Base-by-base conservation (phyloP, 2,113 vertebrate species). In the Turnix velox region DNA sequence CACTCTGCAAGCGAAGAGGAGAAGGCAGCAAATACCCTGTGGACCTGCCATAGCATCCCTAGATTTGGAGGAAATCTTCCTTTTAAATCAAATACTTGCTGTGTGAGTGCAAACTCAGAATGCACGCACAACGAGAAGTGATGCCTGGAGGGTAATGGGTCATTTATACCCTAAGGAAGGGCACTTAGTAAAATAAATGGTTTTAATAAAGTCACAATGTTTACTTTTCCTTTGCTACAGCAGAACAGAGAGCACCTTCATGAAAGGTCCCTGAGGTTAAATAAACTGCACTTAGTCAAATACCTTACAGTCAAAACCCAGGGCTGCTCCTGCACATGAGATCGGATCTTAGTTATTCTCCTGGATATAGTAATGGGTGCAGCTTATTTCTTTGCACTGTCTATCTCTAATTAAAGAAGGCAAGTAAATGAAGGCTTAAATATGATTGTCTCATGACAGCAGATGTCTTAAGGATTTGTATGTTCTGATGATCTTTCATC, bases 241-340 rank as follows among this genome's bases (percentile, higher is more conserved):
- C 68, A 78, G 59, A 78, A 90, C 78, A 87, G 24, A 80, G 68
- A 84, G 45, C 55, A 91, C 81, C 75, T 85, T 84, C 67, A 69
- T 69, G 49, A 90, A 86, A 90, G 91, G 81, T 93, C 82, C 69
- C 27, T 1, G 51, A 94, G 89, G 87, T 95, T 97, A 96, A 93
- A 94, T 87, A 78, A 97, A 93, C 75, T 67, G 61, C n/a, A 78
- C 84, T 89, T 77, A 83, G 81, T 92, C 51, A 92, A 95, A 94
- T 52, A 93, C 75, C 25, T 77, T 42, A n/a, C 62, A 65, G 85
- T 63, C 79, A 84, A 65, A 92, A 35, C 8, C 61, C 62, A 39
- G 69, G 24, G 35, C 9, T 87, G 46, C 49, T 65, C 27, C 65
- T 63, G 57, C 3, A 0, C 28, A 7, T 40, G 45, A 73, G 35